Evolutionary conservation across 1,140 invertebrate genomes (phyloP).

Genomic region (Cotesia typhae): DNA sequence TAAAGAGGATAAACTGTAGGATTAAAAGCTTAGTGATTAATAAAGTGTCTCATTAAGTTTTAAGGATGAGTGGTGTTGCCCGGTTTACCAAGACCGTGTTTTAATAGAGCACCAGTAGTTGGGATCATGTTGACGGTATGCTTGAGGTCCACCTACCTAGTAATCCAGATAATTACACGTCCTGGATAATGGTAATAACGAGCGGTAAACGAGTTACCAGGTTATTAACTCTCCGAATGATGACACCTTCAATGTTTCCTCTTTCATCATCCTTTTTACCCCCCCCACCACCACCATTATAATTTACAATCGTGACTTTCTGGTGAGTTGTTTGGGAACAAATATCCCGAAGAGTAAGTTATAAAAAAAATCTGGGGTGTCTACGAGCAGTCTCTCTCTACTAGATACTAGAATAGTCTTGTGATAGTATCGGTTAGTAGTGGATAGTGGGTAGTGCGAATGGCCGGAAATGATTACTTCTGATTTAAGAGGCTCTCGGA

Average conservation of each 20-base stretch:
- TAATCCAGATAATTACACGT: slow-evolving; percentile 10
- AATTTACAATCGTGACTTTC: not conserved
- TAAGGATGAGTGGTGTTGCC: no score
- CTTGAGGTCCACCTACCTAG: slow-evolving; percentile 12
- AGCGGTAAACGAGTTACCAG: slow-evolving; percentile 17
- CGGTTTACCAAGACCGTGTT: not conserved
- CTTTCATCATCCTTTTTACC: not conserved
- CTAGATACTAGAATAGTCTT: slow-evolving; percentile 6
- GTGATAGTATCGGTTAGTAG: slow-evolving; percentile 37
- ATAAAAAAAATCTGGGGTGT: no score
- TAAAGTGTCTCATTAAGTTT: no score
- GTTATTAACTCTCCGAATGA: slow-evolving; percentile 15
- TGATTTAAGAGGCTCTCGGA: slow-evolving; percentile 60
- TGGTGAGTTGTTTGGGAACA: no score
- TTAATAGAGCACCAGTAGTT: slow-evolving; percentile 4
- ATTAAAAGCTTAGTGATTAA: no score
- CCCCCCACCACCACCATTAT: not conserved
- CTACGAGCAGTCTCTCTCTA: no score
- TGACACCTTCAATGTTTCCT: not conserved
- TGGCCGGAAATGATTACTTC: slow-evolving; percentile 61
- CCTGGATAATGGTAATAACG: slow-evolving; percentile 13
- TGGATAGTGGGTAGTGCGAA: slow-evolving; percentile 40
- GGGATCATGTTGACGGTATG: slow-evolving; percentile 13
- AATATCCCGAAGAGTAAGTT: no score
- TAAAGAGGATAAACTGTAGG: not conserved